Conservation (phyloP, 2,797 vertebrate species). For the Cottoperca gobio region DNA sequence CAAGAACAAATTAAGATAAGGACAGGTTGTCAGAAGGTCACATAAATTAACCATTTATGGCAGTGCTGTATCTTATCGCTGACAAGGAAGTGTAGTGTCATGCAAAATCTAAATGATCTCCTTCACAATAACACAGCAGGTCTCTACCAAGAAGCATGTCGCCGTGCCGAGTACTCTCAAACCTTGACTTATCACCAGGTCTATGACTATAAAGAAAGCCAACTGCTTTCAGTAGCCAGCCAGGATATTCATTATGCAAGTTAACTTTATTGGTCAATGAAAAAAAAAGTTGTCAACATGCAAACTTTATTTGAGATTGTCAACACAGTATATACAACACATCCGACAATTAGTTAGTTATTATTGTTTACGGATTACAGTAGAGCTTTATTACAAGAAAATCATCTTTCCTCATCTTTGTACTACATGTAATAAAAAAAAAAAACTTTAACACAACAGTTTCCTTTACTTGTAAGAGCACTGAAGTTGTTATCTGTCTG, state of each 20-base stretch:
- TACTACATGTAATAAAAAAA: neutral
- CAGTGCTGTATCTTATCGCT: slow-evolving; percentile 63
- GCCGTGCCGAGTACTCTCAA: neutral
- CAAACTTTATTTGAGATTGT: slow-evolving; percentile 6
- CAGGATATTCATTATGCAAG: neutral
- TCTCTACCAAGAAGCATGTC: neutral
- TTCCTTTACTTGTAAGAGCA: neutral
- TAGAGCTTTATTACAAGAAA: neutral
- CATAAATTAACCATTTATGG: slow-evolving; percentile 63
- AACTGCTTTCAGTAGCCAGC: neutral
- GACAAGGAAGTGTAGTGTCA: slow-evolving; percentile 67
- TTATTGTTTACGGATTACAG: neutral
- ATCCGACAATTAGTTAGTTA: neutral
- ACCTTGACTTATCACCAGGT: slow-evolving; percentile 15
- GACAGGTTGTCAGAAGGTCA: slow-evolving; percentile 70
- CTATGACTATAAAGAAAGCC: neutral
- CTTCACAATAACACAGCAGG: slow-evolving; percentile 23
- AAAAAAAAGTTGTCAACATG: neutral
- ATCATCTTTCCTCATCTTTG: neutral
- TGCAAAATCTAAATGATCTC: slow-evolving; percentile 38
- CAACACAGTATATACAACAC: neutral
- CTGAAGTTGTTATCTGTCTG: slow-evolving; percentile 47
- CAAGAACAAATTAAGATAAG: slow-evolving; percentile 78
- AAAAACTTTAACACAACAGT: neutral
- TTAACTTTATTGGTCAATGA: slow-evolving; percentile 15